Evolutionary conservation across 2,113 vertebrate genomes (phyloP).

Genomic region (Colinus virginianus): DNA sequence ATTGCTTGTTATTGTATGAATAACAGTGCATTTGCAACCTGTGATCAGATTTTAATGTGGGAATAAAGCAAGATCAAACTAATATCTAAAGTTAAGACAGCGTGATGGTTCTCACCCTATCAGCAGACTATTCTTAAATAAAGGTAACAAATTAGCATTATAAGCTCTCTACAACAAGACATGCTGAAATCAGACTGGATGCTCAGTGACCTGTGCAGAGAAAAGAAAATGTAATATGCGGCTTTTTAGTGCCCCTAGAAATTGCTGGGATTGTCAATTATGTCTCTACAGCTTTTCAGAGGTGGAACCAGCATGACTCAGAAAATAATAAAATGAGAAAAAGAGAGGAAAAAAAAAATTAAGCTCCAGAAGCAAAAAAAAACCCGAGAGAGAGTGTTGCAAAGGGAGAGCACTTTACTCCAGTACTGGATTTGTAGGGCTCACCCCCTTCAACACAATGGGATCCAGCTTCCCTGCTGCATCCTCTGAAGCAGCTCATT

Average conservation of each 20-base stretch:
- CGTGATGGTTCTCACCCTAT: neutral
- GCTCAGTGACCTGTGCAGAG: neutral
- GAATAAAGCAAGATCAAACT: constrained; percentile 42
- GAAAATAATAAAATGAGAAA: neutral
- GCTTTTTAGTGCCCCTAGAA: neutral
- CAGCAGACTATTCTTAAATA: constrained; percentile 23
- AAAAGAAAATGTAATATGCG: neutral
- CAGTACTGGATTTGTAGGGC: neutral
- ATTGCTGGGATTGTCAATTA: neutral
- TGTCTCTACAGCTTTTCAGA: neutral
- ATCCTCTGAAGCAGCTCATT: constrained; percentile 36
- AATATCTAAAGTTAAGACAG: constrained; percentile 4
- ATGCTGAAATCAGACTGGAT: neutral
- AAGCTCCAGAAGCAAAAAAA: neutral
- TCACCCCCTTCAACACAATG: neutral
- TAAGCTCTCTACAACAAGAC: neutral
- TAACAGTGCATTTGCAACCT: neutral
- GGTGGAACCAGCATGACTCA: neutral
- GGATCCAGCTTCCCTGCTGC: neutral
- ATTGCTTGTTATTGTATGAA: neutral
- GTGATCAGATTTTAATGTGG: neutral
- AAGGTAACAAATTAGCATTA: constrained; percentile 34
- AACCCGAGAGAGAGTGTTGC: neutral
- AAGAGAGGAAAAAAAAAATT: neutral
- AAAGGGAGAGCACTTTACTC: neutral